phyloP scores from a whole-genome alignment of 2,797 vertebrate species.

The Spinus pinus region DNA sequence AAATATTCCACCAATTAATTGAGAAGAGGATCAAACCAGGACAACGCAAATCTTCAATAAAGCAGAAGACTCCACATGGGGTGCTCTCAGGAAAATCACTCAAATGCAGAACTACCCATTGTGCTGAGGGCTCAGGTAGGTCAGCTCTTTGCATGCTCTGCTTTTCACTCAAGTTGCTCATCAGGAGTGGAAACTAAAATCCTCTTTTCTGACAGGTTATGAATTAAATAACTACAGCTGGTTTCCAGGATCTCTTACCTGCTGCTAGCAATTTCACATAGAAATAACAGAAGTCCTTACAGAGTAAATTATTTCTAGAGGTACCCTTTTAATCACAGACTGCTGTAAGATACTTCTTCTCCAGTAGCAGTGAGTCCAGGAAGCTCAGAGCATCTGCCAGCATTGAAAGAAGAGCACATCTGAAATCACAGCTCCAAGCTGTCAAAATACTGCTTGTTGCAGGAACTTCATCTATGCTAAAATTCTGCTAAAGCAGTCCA shows the following conservation, averaged over 20 bases:
- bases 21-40: not conserved
- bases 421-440: not conserved
- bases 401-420: not conserved
- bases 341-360: not conserved
- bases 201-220: not conserved
- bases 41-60: not conserved
- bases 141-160: not conserved
- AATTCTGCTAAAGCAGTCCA: not conserved
- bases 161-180: not conserved
- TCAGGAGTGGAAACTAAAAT: not conserved
- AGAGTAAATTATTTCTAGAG: not conserved
- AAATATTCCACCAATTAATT: conserved; percentile 3
- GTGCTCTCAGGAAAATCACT: not conserved
- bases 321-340: not conserved
- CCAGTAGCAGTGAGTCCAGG: not conserved
- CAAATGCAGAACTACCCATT: not conserved
- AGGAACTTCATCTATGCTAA: not conserved
- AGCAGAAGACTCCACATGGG: not conserved
- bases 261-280: not conserved
- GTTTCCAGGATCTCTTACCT: not conserved
- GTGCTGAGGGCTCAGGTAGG: not conserved
- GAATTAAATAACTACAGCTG: conserved; percentile 8
- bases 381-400: not conserved
- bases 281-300: not conserved
- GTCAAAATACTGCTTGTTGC: not conserved